Base-by-base conservation (phyloP, 2,797 vertebrate species). In the Natrix natrix region DNA sequence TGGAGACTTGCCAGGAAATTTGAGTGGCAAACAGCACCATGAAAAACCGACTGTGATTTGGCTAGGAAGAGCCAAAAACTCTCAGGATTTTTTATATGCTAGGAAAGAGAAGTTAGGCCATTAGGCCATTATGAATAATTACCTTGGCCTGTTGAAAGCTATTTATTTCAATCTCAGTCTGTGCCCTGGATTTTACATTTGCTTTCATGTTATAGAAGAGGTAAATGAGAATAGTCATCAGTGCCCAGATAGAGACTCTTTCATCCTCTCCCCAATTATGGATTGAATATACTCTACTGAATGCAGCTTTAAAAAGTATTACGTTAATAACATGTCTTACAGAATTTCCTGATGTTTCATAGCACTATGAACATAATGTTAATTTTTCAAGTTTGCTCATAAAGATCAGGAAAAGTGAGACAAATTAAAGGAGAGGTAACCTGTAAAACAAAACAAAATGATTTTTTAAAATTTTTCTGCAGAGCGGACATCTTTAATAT, bases 1-100 rank as follows among this genome's bases (percentile, higher is more conserved):
- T 94, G 95, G 93, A 94, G 91, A 91, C 0, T 8, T 92, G 95
- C 95, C 96, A 96, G 93, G 87, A 60, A 93, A 5, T 13, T 91
- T 56, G 92, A 59, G 63, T 88, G 78, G 22, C 0, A 61, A 90
- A 78, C 52, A 10, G 20, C 17, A 87, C 88, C 87, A 83, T n/a
- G 69, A 86, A 90, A 0, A 0, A 43, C 14, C 32, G 7, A 92
- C 12, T n/a, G 28, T 8, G 56, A 55, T 0, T 13, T 20, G 89
- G 92, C 60, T n/a, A 1, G 60, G 63, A 56, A 0, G 60, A 93
- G 22, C 56, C 2, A 0, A 5, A 63, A 37, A 17, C 59, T 26
- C 28, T 88, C 43, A 74, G 59, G 54, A 59, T 92, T 83, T 60
- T 83, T 0, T 0, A 0, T 0, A 28, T 55, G 61, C 28, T 78